These are phyloP conservation scores for Capitella teleta DNA, from an alignment of 1,140 invertebrate genomes.

Conservation along the genomic window DNA sequence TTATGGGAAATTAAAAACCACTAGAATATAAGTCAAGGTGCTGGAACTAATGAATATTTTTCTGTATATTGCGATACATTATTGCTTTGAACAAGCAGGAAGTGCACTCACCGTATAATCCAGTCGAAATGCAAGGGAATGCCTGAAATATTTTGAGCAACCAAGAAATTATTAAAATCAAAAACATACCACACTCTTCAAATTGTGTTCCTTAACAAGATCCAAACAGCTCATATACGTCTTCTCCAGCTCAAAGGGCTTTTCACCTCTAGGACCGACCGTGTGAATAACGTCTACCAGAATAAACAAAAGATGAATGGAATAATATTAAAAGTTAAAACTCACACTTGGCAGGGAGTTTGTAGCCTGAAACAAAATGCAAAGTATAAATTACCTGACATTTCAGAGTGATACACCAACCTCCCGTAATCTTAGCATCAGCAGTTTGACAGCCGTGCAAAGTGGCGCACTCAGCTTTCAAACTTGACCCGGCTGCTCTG, in stretches of 20 bases:
- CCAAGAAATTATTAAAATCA: neutral
- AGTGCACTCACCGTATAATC: constrained; percentile 60
- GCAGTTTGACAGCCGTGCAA: constrained; percentile 71
- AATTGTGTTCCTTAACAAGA: constrained; percentile 49
- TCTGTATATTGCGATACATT: too few species aligned
- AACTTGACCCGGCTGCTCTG: constrained; percentile 40
- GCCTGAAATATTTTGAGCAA: constrained; percentile 28
- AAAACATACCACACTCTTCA: constrained; percentile 51
- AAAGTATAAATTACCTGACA: constrained; percentile 1
- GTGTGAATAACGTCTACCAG: constrained; percentile 68
- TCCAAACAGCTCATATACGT: constrained; percentile 61
- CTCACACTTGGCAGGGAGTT: constrained; percentile 61
- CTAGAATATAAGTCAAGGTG: too few species aligned
- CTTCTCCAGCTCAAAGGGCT: constrained; percentile 50
- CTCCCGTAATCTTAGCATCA: constrained; percentile 74
- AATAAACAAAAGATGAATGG: neutral
- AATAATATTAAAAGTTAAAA: constrained; percentile 10
- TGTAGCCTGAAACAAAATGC: constrained; percentile 44
- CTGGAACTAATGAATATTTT: too few species aligned
- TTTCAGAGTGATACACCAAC: constrained; percentile 25
- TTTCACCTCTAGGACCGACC: constrained; percentile 71
- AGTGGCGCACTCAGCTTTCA: constrained; percentile 51
- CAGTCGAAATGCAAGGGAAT: constrained; percentile 80
- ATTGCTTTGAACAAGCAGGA: too few species aligned
- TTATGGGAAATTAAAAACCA: too few species aligned